Evolutionary conservation across 2,113 vertebrate genomes (phyloP), one percentile per base, ranked within the genome.

Genomic region (Podilymbus podiceps): DNA sequence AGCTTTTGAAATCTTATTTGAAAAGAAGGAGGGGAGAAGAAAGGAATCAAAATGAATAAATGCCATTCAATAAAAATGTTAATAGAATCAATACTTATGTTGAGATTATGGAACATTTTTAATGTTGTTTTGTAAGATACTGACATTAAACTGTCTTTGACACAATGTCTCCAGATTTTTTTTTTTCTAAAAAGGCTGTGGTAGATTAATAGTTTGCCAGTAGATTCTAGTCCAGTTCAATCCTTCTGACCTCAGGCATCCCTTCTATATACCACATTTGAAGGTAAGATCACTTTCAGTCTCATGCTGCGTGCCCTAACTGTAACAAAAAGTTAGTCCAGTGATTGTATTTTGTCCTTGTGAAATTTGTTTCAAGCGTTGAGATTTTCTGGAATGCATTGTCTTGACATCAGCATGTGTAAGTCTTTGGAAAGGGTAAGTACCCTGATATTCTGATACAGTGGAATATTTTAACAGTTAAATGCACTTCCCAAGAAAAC

Each of bases 61-160:
- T 81, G 22, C 84, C 12, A 84, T 59, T 85, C 27, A 87, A 71
- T 93, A 94, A 87, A 95, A 87, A 46, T 24, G 27, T 87, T 88
- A 81, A 68, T 87, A 22, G 15, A 63, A 86, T 81, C 40, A 84
- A 79, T 73, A 33, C 17, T 22, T 74, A 13, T 3, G 12, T 53
- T 78, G 75, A 83, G 21, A 42, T 64, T 44, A 56, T 68, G 31
- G 53, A 87, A 68, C 5, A 31, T 83, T 95, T 88, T 92, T 47
- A n/a, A 69, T 85, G 20, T 64, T 90, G 80, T 90, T 93, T 96
- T 96, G 77, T 92, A 95, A 89, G 31, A 82, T 62, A 24, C 46
- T 55, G 66, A 11, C 58, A 97, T 97, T 97, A 97, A 97, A 97
- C 6, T 4, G 8, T 81, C 49, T 97, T 95, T 96, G 40, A 79